Conservation (phyloP, 2,113 vertebrate genomes). For the Mastomys natalensis region DNA sequence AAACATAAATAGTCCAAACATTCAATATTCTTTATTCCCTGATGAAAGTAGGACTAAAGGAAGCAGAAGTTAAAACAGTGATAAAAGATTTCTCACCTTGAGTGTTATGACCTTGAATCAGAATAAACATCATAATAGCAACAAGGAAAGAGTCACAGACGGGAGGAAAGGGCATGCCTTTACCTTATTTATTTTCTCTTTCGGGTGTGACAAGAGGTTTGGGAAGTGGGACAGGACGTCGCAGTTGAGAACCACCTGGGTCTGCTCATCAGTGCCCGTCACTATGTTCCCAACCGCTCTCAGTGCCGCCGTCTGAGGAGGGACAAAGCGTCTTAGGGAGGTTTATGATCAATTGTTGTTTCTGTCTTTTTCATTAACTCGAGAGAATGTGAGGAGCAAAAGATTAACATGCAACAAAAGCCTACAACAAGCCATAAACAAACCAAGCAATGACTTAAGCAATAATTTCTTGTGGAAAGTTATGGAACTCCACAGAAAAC, state of each 20-base stretch:
- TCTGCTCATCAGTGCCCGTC: constrained; percentile 99
- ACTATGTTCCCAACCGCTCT: constrained; percentile 99
- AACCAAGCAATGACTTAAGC: not conserved
- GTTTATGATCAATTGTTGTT: not conserved
- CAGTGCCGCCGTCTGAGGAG: constrained; percentile 94
- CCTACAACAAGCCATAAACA: constrained; percentile 6
- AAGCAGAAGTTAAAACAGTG: not conserved
- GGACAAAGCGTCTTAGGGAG: constrained; percentile 69
- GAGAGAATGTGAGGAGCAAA: constrained; percentile 27
- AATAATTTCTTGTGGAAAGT: constrained; percentile 30
- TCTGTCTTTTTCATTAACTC: constrained; percentile 46
- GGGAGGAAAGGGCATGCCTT: not conserved
- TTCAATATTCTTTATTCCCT: not conserved
- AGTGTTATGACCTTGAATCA: constrained; percentile 8
- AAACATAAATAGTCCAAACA: not conserved
- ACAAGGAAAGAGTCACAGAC: not conserved
- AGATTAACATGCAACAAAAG: not conserved
- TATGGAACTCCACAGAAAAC: not conserved
- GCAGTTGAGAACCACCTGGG: constrained; percentile 99
- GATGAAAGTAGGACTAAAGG: not conserved
- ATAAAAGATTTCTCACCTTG: not conserved
- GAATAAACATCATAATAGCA: not conserved
- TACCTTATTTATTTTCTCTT: constrained; percentile 99
- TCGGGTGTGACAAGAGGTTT: constrained; percentile 97
- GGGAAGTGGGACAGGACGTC: constrained; percentile 99